These are phyloP conservation scores for Desmodus rotundus DNA, from an alignment of 2,113 vertebrate genomes.

Conservation along the genomic window DNA sequence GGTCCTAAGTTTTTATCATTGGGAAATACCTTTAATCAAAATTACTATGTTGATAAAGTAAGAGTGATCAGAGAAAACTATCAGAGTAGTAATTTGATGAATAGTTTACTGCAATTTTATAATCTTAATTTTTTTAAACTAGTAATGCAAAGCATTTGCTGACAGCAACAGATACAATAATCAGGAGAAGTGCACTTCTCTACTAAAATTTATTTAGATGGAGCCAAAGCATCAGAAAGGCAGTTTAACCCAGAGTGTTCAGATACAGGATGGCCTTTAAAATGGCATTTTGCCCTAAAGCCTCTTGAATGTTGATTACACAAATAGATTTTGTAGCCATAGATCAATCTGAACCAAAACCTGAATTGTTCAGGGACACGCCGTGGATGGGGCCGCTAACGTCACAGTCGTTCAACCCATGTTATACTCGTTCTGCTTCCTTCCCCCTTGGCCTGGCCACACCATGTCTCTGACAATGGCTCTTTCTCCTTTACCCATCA, in stretches of 20 bases:
- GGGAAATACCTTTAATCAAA: constrained; percentile 23
- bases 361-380: neutral
- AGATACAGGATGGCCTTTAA: neutral
- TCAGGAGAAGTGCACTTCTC: neutral
- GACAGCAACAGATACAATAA: neutral
- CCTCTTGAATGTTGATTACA: neutral
- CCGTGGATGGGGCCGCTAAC: fast-evolving
- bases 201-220: neutral
- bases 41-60: neutral
- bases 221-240: neutral
- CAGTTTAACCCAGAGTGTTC: neutral
- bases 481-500: neutral
- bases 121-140: neutral
- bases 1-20: neutral
- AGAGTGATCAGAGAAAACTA: neutral
- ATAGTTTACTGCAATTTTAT: neutral
- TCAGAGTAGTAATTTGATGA: neutral
- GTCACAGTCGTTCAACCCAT: neutral
- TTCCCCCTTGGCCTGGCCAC: neutral
- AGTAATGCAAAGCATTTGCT: neutral
- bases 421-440: neutral
- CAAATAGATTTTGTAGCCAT: neutral
- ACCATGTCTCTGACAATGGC: neutral
- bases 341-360: neutral
- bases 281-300: neutral